Evolutionary conservation across 2,797 vertebrate genomes (phyloP), one percentile per base, ranked within the genome.

Genomic region (Parauchenoglanis ngamensis): DNA sequence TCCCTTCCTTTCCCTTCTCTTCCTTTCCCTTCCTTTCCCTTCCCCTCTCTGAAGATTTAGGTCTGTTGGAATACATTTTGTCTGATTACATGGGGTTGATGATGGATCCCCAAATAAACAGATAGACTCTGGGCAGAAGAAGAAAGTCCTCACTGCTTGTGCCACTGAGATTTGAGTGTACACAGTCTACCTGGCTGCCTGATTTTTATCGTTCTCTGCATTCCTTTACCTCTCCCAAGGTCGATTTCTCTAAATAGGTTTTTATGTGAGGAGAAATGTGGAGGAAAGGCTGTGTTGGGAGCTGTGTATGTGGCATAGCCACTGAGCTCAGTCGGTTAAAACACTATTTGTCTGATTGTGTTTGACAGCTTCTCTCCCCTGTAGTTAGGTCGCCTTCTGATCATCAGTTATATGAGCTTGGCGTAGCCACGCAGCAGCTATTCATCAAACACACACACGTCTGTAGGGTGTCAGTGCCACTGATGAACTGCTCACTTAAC

Each of bases 391-490:
- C 88, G 72, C 57, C 12, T 92, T 94, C 91, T 90, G 90, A 94
- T 95, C 92, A 93, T 94, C 92, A 90, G 91, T 94, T 94, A 93
- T 90, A 89, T 89, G 92, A 93, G 91, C 88, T 83, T 67, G 63
- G 91, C 78, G 25, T 83, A 31, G 84, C 72, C 84, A 86, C 65
- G 89, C 92, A 81, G 92, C 92, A 93, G 93, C 91, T 92, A 92
- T 95, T 93, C 92, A 93, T 95, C 95, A 94, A 89, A n/a, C n/a
- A 90, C 87, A 91, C 92, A 73, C 92, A 93, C 94, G 94, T 95
- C 94, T 94, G 93, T 90, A 92, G 91, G 88, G 88, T 93, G 93
- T 94, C 95, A 92, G 94, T 90, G 83, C 21, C 11, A 80, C 86
- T 94, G 93, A 96, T 95, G 88, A 94, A 94, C 91, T 90, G 90